Evolutionary conservation across 2,797 vertebrate species (phyloP), one percentile per base, ranked within the genome.

Genomic region (Phataginus tricuspis): DNA sequence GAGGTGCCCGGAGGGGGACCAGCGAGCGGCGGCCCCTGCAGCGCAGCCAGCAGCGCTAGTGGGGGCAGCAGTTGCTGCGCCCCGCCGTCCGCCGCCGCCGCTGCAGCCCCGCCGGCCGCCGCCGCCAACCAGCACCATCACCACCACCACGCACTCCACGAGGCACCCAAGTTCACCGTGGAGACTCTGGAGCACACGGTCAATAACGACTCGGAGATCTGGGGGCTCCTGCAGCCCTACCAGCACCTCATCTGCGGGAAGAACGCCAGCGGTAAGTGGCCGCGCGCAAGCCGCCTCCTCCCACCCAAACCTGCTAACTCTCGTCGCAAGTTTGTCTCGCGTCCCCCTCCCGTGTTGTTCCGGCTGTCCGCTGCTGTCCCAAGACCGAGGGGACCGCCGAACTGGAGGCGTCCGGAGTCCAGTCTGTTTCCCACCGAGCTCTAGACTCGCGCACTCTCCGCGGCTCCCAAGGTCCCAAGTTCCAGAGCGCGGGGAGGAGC

Each of bases 221-320:
- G 99, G 99, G 99, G 99, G n/a, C 99, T 99, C 80, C 98, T 99
- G 96, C 99, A 99, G 97, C 98, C 98, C 57, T 99, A 99, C 98
- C 99, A 99, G 94, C 99, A 99, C 96, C 99, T 99, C 94, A 99
- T 99, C 98, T 99, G 99, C 97, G 99, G 99, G 78, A 99, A 99
- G 98, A 99, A 99, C 95, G 99, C 99, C 87, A 99, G 98, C 96
- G 99, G 99, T 99, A 98, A 99, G 99, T 99, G 91, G 29, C 71
- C 64, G 23, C 85, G 83, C 14, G 12, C 59, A 86, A 72, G 95
- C 92, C 83, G 53, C 86, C 51, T 86, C 71, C 71, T 68, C 78
- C 91, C 94, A 42, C 95, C 95, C 94, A 79, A 68, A 77, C 57
- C 19, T 2, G 59, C 80, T 88, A 88, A 94, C 93, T 88, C 74